Percentiles rank a stretch among this genome's conserved stretches.
These are phyloP conservation scores for Marisa cornuarietis DNA, from an alignment of 1,140 invertebrate species.

Conservation along the genomic window DNA sequence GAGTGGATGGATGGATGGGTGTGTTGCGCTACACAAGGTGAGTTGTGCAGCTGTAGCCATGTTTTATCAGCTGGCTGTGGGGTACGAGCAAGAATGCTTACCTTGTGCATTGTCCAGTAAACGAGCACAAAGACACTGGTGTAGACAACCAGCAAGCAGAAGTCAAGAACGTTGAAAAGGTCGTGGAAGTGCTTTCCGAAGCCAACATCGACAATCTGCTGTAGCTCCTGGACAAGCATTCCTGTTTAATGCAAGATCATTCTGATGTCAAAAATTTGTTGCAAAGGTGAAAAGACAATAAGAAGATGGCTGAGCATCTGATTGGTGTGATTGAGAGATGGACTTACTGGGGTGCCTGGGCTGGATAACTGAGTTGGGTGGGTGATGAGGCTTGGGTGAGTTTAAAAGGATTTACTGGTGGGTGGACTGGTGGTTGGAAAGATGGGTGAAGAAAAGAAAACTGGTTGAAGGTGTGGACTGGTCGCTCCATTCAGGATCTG, in stretches of 20 bases:
- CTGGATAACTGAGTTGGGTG: not conserved
- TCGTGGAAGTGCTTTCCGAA: slow-evolving; percentile 47
- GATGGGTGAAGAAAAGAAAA: too few relatives aligned
- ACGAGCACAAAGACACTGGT: slow-evolving; percentile 41
- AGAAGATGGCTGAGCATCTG: too few relatives aligned
- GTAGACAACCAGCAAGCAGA: slow-evolving; percentile 44
- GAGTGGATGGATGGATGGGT: too few relatives aligned
- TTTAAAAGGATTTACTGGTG: not conserved
- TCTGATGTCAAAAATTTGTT: too few relatives aligned
- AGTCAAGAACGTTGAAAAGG: slow-evolving; percentile 61
- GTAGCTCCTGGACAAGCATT: slow-evolving; percentile 52
- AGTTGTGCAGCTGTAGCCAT: not conserved
- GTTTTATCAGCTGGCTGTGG: not conserved
- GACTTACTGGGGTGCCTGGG: too few relatives aligned
- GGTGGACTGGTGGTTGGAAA: not conserved
- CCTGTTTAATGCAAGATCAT: slow-evolving; percentile 4
- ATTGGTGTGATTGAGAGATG: too few relatives aligned
- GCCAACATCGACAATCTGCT: slow-evolving; percentile 56
- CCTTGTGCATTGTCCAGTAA: slow-evolving; percentile 50
- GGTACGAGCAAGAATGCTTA: slow-evolving; percentile 10
- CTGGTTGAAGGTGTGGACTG: too few relatives aligned
- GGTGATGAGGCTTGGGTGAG: not conserved
- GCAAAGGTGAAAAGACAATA: too few relatives aligned
- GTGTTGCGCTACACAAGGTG: too few relatives aligned
- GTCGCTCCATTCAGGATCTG: too few relatives aligned